Percentiles rank a stretch among this genome's conserved stretches.
Evolutionary conservation across 2,113 vertebrate genomes (phyloP).

Genomic region (Noctilio leporinus): DNA sequence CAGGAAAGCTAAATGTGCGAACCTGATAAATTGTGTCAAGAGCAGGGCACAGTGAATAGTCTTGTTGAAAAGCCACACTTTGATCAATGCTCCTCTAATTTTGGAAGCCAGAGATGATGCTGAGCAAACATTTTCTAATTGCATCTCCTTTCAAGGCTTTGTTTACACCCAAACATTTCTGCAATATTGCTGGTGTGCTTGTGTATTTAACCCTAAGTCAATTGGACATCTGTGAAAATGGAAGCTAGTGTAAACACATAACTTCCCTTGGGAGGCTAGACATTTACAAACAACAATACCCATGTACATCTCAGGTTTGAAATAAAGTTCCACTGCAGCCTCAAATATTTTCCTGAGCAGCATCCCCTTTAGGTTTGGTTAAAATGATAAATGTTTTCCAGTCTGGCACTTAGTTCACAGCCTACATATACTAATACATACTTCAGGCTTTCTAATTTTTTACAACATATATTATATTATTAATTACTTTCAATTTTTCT

Average conservation of each 20-base stretch:
- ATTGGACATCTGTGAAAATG: not conserved
- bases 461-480: conserved; percentile 5
- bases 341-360: not conserved
- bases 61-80: conserved; percentile 47
- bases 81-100: not conserved
- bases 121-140: not conserved
- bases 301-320: not conserved
- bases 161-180: not conserved
- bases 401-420: not conserved
- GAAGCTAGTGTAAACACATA: not conserved
- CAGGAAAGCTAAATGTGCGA: conserved; percentile 33
- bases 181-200: accelerated
- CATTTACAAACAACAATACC: not conserved
- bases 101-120: not conserved
- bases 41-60: not conserved
- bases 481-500: conserved; percentile 48
- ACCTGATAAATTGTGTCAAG: conserved; percentile 48
- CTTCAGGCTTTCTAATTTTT: conserved; percentile 46
- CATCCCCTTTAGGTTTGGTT: conserved; percentile 8
- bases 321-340: conserved; percentile 8
- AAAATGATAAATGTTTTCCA: conserved; percentile 19
- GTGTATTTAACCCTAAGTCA: accelerated
- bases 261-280: not conserved
- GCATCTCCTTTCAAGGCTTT: accelerated
- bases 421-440: not conserved